Evolutionary conservation across 2,113 vertebrate genomes (phyloP).

Genomic region (Apteryx mantelli): DNA sequence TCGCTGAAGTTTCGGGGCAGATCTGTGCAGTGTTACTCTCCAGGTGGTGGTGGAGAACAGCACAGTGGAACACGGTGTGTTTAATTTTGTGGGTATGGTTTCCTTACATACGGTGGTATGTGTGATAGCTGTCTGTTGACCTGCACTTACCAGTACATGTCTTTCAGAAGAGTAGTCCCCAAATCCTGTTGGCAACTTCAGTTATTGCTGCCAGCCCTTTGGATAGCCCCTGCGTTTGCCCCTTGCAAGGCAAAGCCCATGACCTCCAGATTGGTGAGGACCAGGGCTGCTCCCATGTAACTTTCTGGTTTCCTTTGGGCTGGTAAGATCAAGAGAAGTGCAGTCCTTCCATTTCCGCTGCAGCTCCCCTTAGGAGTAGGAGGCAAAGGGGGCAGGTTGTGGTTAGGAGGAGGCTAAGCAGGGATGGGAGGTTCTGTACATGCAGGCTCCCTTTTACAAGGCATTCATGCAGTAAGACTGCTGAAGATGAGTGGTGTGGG

Average conservation of each 20-base stretch:
- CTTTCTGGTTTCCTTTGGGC: not conserved
- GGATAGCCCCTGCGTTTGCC: not conserved
- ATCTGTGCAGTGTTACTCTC: fast-evolving
- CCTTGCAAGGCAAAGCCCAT: not conserved
- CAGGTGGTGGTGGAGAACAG: not conserved
- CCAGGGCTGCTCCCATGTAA: not conserved
- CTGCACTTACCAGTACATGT: fast-evolving
- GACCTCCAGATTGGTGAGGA: not conserved
- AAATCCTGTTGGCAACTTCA: not conserved
- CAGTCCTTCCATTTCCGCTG: not conserved
- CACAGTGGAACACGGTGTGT: fast-evolving
- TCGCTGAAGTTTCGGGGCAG: not conserved
- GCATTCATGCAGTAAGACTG: fast-evolving
- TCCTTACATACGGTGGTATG: fast-evolving
- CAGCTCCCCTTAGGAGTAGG: not conserved
- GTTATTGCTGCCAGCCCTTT: fast-evolving
- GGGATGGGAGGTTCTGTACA: not conserved
- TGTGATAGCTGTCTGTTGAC: not conserved
- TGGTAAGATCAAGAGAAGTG: fast-evolving
- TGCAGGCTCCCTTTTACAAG: not conserved
- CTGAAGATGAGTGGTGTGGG: not conserved
- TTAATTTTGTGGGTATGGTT: too few relatives aligned
- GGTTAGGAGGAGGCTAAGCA: not conserved
- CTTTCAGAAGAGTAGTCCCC: not conserved
- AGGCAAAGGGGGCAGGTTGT: not conserved